These are phyloP conservation scores for Meghimatium bilineatum DNA, from an alignment of 2,888 invertebrate genomes.

Conservation along the genomic window DNA sequence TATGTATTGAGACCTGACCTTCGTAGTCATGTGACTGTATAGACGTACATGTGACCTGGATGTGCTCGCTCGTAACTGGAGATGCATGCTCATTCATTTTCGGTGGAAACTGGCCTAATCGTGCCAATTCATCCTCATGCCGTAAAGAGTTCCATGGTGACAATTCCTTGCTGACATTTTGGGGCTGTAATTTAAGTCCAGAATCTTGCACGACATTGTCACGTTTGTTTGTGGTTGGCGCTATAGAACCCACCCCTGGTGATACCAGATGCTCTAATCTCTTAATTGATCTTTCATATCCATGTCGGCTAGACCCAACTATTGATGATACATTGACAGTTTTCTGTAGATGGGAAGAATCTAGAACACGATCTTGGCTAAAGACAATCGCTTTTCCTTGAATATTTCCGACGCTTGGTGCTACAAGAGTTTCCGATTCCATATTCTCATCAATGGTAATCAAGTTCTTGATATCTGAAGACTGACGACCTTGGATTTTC, in stretches of 20 bases:
- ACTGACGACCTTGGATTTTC: constrained; percentile 49
- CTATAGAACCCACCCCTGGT: constrained; percentile 44
- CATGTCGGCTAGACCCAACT: constrained; percentile 36
- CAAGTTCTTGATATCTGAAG: constrained; percentile 47
- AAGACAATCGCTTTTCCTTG: constrained; percentile 44
- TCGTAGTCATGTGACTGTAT: neutral
- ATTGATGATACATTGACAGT: constrained; percentile 39
- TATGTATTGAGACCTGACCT: neutral
- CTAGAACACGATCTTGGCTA: constrained; percentile 11
- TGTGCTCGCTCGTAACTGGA: neutral
- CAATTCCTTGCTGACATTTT: constrained; percentile 42
- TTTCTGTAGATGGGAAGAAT: constrained; percentile 11
- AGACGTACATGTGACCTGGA: neutral
- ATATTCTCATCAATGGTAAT: constrained; percentile 59
- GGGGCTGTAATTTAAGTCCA: constrained; percentile 32
- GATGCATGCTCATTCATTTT: constrained; percentile 45
- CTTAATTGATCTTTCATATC: neutral
- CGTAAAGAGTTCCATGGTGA: neutral
- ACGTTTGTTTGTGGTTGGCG: constrained; percentile 45
- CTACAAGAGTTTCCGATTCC: constrained; percentile 48
- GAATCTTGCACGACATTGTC: constrained; percentile 46
- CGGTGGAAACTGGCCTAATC: constrained; percentile 47
- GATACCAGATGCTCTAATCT: neutral
- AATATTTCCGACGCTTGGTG: constrained; percentile 48
- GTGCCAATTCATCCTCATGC: constrained; percentile 23